Evolutionary conservation across 2,113 vertebrate genomes (phyloP).

Genomic region (Aix galericulata): DNA sequence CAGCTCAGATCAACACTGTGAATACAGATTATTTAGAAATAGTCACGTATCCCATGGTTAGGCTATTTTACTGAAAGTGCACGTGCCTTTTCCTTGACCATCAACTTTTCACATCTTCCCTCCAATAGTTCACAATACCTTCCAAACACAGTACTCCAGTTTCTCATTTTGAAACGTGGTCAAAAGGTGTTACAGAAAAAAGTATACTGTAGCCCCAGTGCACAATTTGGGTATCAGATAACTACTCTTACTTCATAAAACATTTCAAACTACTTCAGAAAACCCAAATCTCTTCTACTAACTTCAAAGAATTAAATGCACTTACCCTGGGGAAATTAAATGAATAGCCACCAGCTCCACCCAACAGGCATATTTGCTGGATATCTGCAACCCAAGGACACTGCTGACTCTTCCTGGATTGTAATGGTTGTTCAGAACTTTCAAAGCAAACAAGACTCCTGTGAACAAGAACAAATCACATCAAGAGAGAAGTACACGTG

Average conservation of each 20-base stretch:
- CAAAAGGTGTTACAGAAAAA: background rate
- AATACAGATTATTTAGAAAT: background rate
- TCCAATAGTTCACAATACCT: background rate
- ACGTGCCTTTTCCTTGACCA: background rate
- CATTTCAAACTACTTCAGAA: background rate
- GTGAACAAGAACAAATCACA: slow-evolving; percentile 45
- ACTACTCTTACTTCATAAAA: background rate
- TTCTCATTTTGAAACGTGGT: background rate
- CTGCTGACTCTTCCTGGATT: slow-evolving; percentile 83
- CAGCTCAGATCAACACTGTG: background rate
- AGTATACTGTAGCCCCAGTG: background rate
- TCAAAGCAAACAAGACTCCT: slow-evolving; percentile 96
- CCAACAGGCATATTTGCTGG: slow-evolving; percentile 90
- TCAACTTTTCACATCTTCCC: background rate
- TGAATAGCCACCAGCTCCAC: slow-evolving; percentile 91
- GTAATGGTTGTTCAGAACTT: slow-evolving; percentile 92
- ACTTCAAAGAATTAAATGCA: background rate
- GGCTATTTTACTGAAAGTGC: accelerated
- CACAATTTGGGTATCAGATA: background rate
- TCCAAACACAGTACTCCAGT: background rate
- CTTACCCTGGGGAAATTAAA: slow-evolving; percentile 87
- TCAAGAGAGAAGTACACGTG: background rate
- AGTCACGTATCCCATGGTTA: background rate
- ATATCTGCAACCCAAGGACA: slow-evolving; percentile 83
- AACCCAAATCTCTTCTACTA: background rate